A percentile compares a stretch with the other conserved stretches of the same genome.
Conservation (phyloP, 2,888 invertebrate genomes). For the Crocallis elinguaria region DNA sequence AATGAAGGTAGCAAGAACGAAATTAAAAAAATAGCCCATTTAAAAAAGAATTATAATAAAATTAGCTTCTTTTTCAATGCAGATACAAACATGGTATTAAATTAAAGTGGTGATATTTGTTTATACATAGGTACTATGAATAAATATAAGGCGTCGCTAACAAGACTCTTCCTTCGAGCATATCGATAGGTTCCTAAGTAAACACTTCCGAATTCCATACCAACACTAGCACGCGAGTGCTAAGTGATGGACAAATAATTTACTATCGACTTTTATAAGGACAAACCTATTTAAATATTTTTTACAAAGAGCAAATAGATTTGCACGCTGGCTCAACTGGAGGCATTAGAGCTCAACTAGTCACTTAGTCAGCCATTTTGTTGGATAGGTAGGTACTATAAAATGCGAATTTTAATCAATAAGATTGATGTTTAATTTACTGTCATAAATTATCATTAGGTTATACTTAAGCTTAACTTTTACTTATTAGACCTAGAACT, state of each 20-base stretch:
- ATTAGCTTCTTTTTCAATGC: no score
- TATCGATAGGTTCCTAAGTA: constrained; percentile 34
- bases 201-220: constrained; percentile 39
- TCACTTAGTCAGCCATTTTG: no score
- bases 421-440: no score
- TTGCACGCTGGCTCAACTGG: no score
- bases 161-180: constrained; percentile 38
- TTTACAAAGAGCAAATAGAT: not conserved
- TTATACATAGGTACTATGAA: constrained; percentile 31
- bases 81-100: constrained; percentile 8
- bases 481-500: not conserved
- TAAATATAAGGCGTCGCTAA: constrained; percentile 38
- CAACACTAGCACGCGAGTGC: constrained; percentile 14
- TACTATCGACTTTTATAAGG: not conserved
- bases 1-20: no score
- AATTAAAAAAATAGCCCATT: no score
- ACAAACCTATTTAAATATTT: constrained; percentile 3
- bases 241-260: constrained; percentile 24
- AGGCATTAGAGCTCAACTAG: not conserved
- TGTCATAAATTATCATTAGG: no score
- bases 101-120: constrained; percentile 6
- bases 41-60: no score
- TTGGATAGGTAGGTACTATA: no score
- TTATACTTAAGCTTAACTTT: no score
- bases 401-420: no score